phyloP scores from a whole-genome alignment of 1,140 invertebrate species.

The Drosophila pruinosa region DNA sequence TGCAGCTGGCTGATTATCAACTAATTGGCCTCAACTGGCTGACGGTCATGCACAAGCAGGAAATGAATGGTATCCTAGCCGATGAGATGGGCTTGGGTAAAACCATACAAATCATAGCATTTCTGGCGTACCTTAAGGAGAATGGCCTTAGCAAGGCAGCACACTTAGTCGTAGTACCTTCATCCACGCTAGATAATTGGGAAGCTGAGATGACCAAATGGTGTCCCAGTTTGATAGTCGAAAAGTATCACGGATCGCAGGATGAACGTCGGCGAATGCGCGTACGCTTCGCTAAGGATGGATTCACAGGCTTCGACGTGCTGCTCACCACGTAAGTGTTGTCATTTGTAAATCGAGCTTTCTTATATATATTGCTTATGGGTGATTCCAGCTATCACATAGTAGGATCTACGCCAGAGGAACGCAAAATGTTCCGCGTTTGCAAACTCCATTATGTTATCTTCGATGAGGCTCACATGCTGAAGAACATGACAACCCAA shows the following conservation, averaged over 20 bases:
- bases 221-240: conserved; percentile 92
- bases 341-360: too few species aligned
- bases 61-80: conserved; percentile 96
- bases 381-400: conserved; percentile 87
- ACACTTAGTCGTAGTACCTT: conserved; percentile 95
- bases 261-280: conserved; percentile 92
- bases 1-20: conserved; percentile 93
- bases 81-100: conserved; percentile 96
- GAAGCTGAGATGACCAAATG: conserved; percentile 91
- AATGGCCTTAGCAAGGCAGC: conserved; percentile 87
- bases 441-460: conserved; percentile 95
- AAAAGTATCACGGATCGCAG: conserved; percentile 94
- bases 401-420: conserved; percentile 92
- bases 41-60: conserved; percentile 93
- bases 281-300: conserved; percentile 89
- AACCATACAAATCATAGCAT: conserved; percentile 95
- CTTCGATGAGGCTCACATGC: conserved; percentile 98
- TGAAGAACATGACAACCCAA: conserved; percentile 97
- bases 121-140: conserved; percentile 94
- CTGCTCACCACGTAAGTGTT: conserved; percentile 93
- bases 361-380: too few species aligned
- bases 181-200: conserved; percentile 97
- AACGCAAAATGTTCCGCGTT: conserved; percentile 94
- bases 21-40: conserved; percentile 97
- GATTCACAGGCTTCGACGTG: conserved; percentile 90